Evolutionary conservation across 1,140 invertebrate genomes (phyloP), one percentile per base, ranked within the genome.

Genomic region (Nixonia krombeini): DNA sequence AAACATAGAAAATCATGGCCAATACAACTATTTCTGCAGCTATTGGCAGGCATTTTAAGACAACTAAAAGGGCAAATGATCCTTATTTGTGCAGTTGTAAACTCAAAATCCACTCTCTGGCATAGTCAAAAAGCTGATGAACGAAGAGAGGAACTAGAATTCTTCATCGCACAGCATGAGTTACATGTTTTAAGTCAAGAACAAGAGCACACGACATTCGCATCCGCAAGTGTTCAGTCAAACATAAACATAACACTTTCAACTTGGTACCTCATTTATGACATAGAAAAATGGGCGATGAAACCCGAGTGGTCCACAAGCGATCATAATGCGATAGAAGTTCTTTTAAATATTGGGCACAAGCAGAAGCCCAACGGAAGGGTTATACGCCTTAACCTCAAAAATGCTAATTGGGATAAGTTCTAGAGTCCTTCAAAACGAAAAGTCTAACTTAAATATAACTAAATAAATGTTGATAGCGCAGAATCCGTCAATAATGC

Each of bases 301-400:
- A 0, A 10, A 4, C 0, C 0, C 3, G 25, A 29, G 5, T 37
- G 17, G 17, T 29, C 49, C 0, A 53, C 42, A 2, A 70, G 67
- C 8, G 67, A 70, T 35, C 56, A 70, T n/a, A 65, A 65, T 9
- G 45, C 42, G 0, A 31, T 45, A 15, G 26, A 38, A 72, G 29
- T 55, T n/a, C n/a, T n/a, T n/a, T n/a, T n/a, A n/a, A n/a, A n/a
- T n/a, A n/a, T n/a, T n/a, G n/a, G n/a, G n/a, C n/a, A n/a, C n/a
- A n/a, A n/a, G n/a, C n/a, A n/a, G n/a, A n/a, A n/a, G n/a, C n/a
- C n/a, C n/a, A n/a, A n/a, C n/a, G n/a, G n/a, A n/a, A n/a, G n/a
- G n/a, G n/a, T n/a, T n/a, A n/a, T n/a, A n/a, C n/a, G n/a, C n/a
- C n/a, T n/a, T n/a, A n/a, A n/a, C n/a, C n/a, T n/a, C n/a, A n/a